Evolutionary conservation across 2,888 invertebrate genomes (phyloP), one percentile per base, ranked within the genome.

Genomic region (Selenia dentaria): DNA sequence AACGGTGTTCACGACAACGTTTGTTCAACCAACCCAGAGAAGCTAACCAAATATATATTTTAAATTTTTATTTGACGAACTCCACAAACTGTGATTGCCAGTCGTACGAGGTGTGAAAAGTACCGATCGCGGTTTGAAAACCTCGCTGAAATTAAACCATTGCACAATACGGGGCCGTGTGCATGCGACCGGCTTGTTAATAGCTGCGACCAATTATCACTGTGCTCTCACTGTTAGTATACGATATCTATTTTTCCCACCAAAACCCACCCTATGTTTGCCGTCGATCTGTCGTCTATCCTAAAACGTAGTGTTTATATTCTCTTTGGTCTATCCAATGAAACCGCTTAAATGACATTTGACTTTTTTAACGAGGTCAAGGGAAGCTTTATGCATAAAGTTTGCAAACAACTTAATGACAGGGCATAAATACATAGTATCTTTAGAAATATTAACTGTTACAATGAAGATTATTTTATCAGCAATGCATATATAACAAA

Each of bases 121-220:
- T 60, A 56, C 54, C 57, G 59, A 70, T 70, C 62, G 68, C 54
- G 65, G 69, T 70, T 70, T 68, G 76, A 79, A 80, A 71, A n/a
- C n/a, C 62, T 64, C 60, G 40, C 59, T 64, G 59, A 74, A 77
- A 75, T 79, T 65, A 74, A 77, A 69, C 72, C 70, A 68, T 63
- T 67, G 6, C 27, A 18, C 5, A 6, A 18, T 6, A 18, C 18
- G 18, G 18, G 1, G 8, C 24, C 24, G 24, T n/a, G 24, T 1
- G 8, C 8, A 6, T 6, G 8, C 24, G 24, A n/a, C 8, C 22
- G 8, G 6, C 24, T 10, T 12, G 22, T 66, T 76, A 76, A 80
- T 77, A 71, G 78, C 64, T 66, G 58, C 53, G 57, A 62, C 66
- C 79, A 74, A 79, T 79, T 78, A 78, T 70, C 62, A 63, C 64